Evolutionary conservation across 1,140 invertebrate genomes (phyloP), one percentile per base, ranked within the genome.

Genomic region (Pristionchus pacificus): DNA sequence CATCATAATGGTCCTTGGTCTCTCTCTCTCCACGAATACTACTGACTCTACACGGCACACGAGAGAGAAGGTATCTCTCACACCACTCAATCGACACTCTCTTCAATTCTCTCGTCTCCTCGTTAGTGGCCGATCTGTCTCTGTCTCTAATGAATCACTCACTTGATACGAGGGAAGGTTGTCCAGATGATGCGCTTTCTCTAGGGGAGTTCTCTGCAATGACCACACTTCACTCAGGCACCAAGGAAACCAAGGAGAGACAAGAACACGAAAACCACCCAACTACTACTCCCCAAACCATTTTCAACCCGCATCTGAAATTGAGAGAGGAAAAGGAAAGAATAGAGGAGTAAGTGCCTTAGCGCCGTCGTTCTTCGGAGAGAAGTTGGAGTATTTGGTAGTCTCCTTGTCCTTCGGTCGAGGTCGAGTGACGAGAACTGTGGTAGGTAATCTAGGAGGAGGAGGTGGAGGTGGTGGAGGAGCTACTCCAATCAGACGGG

Each of bases 161-260:
- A 83, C 80, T 75, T 83, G 81, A 77, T 83, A 83, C 38, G 80
- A 78, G 29, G 81, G 82, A 60, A 83, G 66, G 55, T 83, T 79
- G 67, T 83, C 82, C 33, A 84, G 61, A 61, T 83, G 81, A 55
- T 82, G 75, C 30, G 76, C 72, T 74, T 84, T 83, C 63, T 84
- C 81, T 78, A 84, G 68, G 59, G 80, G 82, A 60, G 79, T 71
- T 32, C 81, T 70, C 81, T 83, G 68, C 78, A 83, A 81, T 72
- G 19, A 72, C 33, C 58, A 67, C 0, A 14, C 25, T 68, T 66
- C n/a, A 70, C 68, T 68, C 60, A 70, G 0, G 19, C 38, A n/a
- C n/a, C n/a, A n/a, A n/a, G n/a, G n/a, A n/a, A n/a, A n/a, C n/a
- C n/a, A n/a, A n/a, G n/a, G n/a, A n/a, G n/a, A n/a, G n/a, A n/a